phyloP scores from a whole-genome alignment of 2,888 invertebrate genomes.

The Electrophaes corylata region DNA sequence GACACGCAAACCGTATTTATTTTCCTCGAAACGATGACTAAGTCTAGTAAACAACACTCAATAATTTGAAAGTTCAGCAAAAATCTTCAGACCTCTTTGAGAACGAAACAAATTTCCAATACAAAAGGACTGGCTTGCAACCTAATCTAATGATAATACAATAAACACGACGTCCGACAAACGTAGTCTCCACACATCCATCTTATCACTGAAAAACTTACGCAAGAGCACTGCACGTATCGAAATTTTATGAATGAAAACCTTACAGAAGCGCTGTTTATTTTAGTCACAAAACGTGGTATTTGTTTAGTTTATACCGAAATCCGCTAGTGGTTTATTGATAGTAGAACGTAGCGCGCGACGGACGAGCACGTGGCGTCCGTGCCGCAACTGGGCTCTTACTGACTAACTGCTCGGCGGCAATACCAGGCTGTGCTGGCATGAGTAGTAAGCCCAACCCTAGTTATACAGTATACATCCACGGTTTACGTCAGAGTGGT shows the following conservation, averaged over 20 bases:
- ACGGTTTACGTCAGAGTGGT: conserved; percentile 72
- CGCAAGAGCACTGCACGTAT: conserved; percentile 47
- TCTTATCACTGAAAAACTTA: conserved; percentile 70
- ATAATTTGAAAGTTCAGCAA: conserved; percentile 35
- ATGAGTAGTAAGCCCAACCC: conserved; percentile 58
- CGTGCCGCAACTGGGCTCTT: conserved; percentile 60
- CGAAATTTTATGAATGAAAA: conserved; percentile 41
- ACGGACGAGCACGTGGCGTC: conserved; percentile 55
- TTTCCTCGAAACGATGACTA: conserved; percentile 39
- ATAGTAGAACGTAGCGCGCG: conserved; percentile 28
- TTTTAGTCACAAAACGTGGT: conserved; percentile 34
- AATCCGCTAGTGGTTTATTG: conserved; percentile 28
- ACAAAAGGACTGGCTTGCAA: conserved; percentile 34
- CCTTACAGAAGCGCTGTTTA: conserved; percentile 24
- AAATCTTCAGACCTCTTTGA: conserved; percentile 19
- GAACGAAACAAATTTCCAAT: conserved; percentile 21
- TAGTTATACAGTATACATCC: conserved; percentile 57
- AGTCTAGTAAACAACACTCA: conserved; percentile 22
- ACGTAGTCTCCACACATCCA: conserved; percentile 72
- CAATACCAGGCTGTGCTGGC: conserved; percentile 32
- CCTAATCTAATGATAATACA: conserved; percentile 47
- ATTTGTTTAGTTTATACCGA: conserved; percentile 21
- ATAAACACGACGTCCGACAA: conserved; percentile 59
- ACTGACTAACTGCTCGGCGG: conserved; percentile 58
- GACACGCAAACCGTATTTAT: conserved; percentile 20